Evolutionary conservation across 2,113 vertebrate genomes (phyloP), one percentile per base, ranked within the genome.

Genomic region (Actinemys pallida): DNA sequence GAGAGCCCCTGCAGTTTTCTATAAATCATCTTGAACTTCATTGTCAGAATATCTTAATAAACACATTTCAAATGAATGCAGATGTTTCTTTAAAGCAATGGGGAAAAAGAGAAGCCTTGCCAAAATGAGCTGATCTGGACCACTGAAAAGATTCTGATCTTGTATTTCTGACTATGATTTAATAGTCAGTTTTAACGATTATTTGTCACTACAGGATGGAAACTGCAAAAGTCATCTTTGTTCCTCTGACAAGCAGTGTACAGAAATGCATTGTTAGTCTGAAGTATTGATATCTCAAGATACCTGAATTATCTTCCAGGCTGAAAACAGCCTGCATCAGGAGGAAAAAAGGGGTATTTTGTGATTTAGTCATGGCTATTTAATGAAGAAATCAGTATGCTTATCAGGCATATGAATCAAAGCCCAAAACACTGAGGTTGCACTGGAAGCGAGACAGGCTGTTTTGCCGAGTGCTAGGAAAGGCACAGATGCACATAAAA

Each of bases 21-120:
- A 94, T 97, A 97, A 92, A 91, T 93, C 83, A 97, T 95, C 94
- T 91, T 96, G 95, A 97, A 72, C 59, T 79, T 95, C 52, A 96
- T 1, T 88, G 62, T 94, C 94, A 92, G 85, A 94, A 88, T 62
- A 90, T 89, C 93, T 94, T 90, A 94, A 97, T 83, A 88, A 95
- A 96, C 92, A 87, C 81, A 78, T 49, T 93, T 95, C 89, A 95
- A 76, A 87, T 31, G 95, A n/a, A 92, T 3, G 5, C 80, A 90
- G 88, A 47, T 31, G 52, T 49, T 24, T 89, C 65, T 31, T 76
- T 27, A 56, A 69, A 16, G n/a, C 27, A 81, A 72, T 88, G 62
- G 62, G 1, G 53, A 88, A 27, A 52, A 29, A 19, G 65, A 86
- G 25, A 47, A 90, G 35, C 24, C 35, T 45, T 39, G 39, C 25